Evolutionary conservation across 2,113 vertebrate species (phyloP).

Genomic region (Todiramphus saurophagus): DNA sequence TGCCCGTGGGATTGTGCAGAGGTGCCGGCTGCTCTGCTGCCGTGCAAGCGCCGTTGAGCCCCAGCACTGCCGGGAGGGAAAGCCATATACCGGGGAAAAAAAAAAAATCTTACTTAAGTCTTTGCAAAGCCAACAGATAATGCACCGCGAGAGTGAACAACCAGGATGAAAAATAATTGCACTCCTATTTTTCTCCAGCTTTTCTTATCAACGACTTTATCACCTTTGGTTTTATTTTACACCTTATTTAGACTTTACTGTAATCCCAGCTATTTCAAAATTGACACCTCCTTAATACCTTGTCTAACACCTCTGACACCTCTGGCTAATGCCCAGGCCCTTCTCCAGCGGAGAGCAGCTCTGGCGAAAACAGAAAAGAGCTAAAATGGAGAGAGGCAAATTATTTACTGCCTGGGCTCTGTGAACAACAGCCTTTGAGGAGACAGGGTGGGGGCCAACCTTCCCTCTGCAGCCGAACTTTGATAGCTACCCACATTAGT

Average conservation of each 20-base stretch:
- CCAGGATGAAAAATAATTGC: conserved; percentile 59
- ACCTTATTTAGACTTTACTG: conserved; percentile 70
- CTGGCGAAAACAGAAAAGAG: background rate
- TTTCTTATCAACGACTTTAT: conserved; percentile 65
- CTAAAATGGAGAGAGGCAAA: background rate
- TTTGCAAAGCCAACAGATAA: conserved; percentile 51
- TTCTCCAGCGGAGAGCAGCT: background rate
- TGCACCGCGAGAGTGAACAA: conserved; percentile 36
- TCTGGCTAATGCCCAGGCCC: conserved; percentile 22
- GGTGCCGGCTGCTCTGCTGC: background rate
- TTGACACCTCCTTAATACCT: conserved; percentile 72
- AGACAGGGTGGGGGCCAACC: background rate
- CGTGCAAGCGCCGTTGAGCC: background rate
- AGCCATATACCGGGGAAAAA: background rate
- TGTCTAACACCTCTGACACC: conserved; percentile 58
- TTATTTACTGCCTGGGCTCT: background rate
- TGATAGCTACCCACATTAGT: background rate
- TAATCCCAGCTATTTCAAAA: conserved; percentile 64
- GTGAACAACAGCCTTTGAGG: background rate
- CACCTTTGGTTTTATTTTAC: conserved; percentile 63
- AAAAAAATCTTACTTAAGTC: conserved; percentile 26
- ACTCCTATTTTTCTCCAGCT: conserved; percentile 42
- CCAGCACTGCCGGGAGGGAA: background rate
- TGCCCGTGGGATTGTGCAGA: background rate
- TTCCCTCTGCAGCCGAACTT: background rate